Evolutionary conservation across 1,140 invertebrate genomes (phyloP), one percentile per base, ranked within the genome.

Genomic region (Zophobas atratus): DNA sequence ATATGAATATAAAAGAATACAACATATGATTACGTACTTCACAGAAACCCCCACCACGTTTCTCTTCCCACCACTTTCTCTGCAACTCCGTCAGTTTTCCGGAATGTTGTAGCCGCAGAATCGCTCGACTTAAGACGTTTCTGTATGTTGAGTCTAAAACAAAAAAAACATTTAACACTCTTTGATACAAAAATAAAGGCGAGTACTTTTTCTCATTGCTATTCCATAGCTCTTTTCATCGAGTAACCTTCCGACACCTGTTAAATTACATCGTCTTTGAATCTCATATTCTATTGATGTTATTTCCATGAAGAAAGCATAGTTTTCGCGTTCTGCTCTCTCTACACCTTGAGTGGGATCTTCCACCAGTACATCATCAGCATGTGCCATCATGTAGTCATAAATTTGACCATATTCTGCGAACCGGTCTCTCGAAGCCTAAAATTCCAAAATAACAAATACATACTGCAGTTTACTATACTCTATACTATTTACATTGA

Each of bases 191-290:
- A 63, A 8, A 33, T 63, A 3, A 70, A 39, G 34, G 82, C 81
- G 53, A 49, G 53, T 84, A 94, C 93, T 88, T 89, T 94, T 94
- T 75, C 88, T 90, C 89, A 94, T 92, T 0, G 93, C 94, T 57
- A 96, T 94, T 2, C 93, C 94, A 80, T 96, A 96, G 57, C 93
- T 93, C 85, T 96, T 96, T 1, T 91, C 90, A 85, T 96, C 94
- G 35, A 94, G 84, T 0, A 91, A 84, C 0, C 89, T 89, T 5
- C 92, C 92, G 41, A 94, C 87, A 83, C 91, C 89, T 0, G 89
- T 89, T 2, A 95, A 85, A 79, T 92, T 89, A 82, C 93, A 94
- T 67, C 93, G 87, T 76, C 92, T 86, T 81, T 93, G 91, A 2
- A 89, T 87, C 48, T 90, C 88, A 84, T 93, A 95, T 77, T 93